Base-by-base conservation (phyloP, 2,113 vertebrate genomes). In the Paralichthys olivaceus region DNA sequence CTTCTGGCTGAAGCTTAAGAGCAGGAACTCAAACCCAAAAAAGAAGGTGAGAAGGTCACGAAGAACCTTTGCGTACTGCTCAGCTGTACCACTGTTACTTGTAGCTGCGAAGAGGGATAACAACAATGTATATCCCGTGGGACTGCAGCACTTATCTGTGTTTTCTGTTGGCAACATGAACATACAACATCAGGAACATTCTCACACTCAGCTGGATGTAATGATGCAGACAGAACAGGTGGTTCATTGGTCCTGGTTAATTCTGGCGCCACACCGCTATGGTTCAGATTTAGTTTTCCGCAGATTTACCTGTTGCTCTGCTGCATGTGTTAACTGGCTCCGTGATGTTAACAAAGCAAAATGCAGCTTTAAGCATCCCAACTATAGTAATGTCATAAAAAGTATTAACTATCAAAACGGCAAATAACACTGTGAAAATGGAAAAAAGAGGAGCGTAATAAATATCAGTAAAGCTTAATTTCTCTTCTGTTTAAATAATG, bases 1-100 rank as follows among this genome's bases (percentile, higher is more conserved):
- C 22, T 77, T 83, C 66, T 88, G 84, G 77, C 81, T 82, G 69
- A 40, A n/a, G 64, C 77, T 86, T 66, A 81, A 74, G 79, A 81
- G 54, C 61, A 80, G 68, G 66, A 83, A 79, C 65, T 57, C 28
- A 43, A 80, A 75, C 56, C 9, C 45, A 20, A 49, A 34, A 61
- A 51, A 63, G 25, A 80, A 49, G 77, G 80, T 69, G 80, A 90
- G 47, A 66, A 80, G 83, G 88, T 87, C 83, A 90, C 17, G 40
- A 54, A 59, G 71, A 75, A 62, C 5, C 29, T 65, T 49, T 65
- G 26, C 59, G 25, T 34, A 43, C 69, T 26, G n/a, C 57, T 75
- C 55, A 37, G 60, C 25, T 29, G 8, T 20, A 20, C 14, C 14
- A 23, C 12, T 67, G 26, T 32, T 28, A 20, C 23, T 49, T 32